Evolutionary conservation across 1,140 invertebrate species (phyloP).

Genomic region (Dermatophagoides farinae): DNA sequence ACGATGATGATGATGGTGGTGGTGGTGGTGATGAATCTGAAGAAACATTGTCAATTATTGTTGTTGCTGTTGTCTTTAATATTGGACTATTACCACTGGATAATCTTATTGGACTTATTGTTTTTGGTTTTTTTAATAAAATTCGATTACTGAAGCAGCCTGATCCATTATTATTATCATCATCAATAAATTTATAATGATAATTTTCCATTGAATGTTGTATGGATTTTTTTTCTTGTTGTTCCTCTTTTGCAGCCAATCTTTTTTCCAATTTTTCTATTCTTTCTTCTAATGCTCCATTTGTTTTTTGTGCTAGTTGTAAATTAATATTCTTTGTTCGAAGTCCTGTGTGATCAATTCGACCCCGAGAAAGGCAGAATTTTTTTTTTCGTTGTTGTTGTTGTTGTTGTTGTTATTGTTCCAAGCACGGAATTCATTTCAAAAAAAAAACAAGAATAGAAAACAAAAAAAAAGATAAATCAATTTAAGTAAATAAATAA

Average conservation of each 20-base stretch:
- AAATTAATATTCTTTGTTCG: constrained; percentile 62
- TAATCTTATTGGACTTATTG: no score
- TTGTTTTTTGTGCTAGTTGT: constrained; percentile 60
- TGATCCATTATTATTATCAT: background rate
- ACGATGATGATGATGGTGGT: no score
- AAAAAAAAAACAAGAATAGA: background rate
- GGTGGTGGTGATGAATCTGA: no score
- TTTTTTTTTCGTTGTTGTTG: no score
- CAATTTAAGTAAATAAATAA: no score
- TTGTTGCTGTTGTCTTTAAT: no score
- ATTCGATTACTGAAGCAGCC: background rate
- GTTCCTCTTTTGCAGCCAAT: background rate
- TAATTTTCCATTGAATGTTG: background rate
- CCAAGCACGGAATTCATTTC: background rate
- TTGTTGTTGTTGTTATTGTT: no score
- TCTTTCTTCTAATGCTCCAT: constrained; percentile 29
- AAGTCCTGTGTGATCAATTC: constrained; percentile 31
- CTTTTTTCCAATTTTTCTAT: constrained; percentile 7
- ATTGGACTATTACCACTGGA: no score
- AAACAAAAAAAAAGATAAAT: background rate
- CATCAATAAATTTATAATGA: background rate
- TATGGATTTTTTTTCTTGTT: background rate
- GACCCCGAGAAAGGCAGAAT: no score
- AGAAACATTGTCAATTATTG: no score
- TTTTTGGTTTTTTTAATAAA: no score